Evolutionary conservation across 2,797 vertebrate genomes (phyloP), one percentile per base, ranked within the genome.

Genomic region (Salarias fasciatus): DNA sequence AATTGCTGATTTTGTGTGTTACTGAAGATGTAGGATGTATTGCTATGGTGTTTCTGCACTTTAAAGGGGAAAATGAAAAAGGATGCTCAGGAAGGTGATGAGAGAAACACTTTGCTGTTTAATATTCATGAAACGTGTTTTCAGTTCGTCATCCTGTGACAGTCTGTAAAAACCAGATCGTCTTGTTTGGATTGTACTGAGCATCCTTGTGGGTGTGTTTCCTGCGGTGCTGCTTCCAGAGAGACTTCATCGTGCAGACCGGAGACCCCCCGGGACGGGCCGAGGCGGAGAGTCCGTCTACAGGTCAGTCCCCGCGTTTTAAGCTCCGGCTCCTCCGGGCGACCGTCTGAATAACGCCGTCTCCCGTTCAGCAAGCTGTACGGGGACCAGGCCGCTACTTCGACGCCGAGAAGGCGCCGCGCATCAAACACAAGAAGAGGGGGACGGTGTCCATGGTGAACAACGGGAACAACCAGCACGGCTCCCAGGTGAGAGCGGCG

Each of bases 381-480:
- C 10, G 97, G 97, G 28, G 95, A 98, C 82, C 97, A 99, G 83
- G 98, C 97, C 90, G 93, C 63, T 99, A 95, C 86, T 99, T 99
- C 63, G 97, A 99, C 18, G 76, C 86, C 4, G 97, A 99, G 84
- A 99, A 98, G 74, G 84, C 87, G 0, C 97, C 97, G 0, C 94
- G 97, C 75, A 99, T 99, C 87, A 99, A 99, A 79, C 97, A 99
- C 83, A 95, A 91, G 89, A 99, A 98, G 83, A 95, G 92, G 58
- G 97, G 97, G 50, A 97, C 94, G 0, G 95, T 99, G 15, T 99
- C 98, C 10, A 98, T 99, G 98, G 98, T 99, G 84, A 98, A 98
- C 89, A 97, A 98, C 46, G 97, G 97, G 74, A 95, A 53, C 8
- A 93, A 94, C 64, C 94, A 97, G 52, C 96, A 98, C 57, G 98